Conservation (phyloP, 2,888 invertebrate species). For the Pseudanteris insignis region DNA sequence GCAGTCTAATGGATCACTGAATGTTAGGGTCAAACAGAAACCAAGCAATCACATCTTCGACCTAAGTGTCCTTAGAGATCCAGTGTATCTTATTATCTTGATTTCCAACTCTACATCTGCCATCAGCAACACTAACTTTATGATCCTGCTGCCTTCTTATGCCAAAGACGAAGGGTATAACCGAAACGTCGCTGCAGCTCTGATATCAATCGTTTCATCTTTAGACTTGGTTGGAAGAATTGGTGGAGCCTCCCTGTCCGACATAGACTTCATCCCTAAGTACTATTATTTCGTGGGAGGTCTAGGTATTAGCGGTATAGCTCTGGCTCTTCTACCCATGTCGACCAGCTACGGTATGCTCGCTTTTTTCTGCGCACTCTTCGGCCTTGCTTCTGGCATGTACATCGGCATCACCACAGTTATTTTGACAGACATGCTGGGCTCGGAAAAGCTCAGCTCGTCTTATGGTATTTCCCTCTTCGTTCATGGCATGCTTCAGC, state of each 20-base stretch:
- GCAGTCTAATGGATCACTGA: not conserved
- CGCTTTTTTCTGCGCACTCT: conserved; percentile 77
- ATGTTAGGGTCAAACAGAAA: not conserved
- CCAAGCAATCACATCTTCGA: conserved; percentile 71
- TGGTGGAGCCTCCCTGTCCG: conserved; percentile 85
- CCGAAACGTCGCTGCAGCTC: conserved; percentile 76
- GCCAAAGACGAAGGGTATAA: conserved; percentile 78
- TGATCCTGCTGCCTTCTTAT: conserved; percentile 82
- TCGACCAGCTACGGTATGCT: conserved; percentile 74
- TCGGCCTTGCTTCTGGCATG: conserved; percentile 84
- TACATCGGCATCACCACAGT: conserved; percentile 90
- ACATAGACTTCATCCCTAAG: conserved; percentile 79
- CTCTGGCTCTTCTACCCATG: conserved; percentile 77
- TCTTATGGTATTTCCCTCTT: conserved; percentile 87
- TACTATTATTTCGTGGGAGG: conserved; percentile 85
- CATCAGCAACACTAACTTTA: conserved; percentile 87
- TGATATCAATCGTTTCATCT: conserved; percentile 84
- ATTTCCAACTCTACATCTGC: conserved; percentile 87
- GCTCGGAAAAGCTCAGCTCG: conserved; percentile 81
- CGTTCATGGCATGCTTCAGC: conserved; percentile 83
- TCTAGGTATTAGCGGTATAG: conserved; percentile 79
- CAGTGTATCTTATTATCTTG: conserved; percentile 81
- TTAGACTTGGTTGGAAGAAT: conserved; percentile 84
- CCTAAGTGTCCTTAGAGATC: conserved; percentile 77
- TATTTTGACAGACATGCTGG: conserved; percentile 86